Evolutionary conservation across 1,140 invertebrate genomes (phyloP), one percentile per base, ranked within the genome.

Genomic region (Drosophila nebulosa): DNA sequence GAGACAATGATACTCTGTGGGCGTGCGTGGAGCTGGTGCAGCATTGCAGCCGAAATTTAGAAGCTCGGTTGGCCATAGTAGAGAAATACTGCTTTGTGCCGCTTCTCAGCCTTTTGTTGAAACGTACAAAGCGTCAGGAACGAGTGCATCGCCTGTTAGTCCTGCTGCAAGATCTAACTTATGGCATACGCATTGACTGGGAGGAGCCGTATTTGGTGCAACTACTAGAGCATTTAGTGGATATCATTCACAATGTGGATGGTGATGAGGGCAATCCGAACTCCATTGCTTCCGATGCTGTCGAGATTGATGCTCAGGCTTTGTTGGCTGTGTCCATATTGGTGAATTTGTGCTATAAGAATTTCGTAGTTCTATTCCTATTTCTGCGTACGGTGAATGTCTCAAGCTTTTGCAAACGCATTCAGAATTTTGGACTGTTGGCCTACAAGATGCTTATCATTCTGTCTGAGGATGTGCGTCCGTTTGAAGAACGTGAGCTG

Each of bases 321-420:
- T 78, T 91, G 7, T 77, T 93, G 18, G 92, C 93, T 0, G 83
- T 94, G 0, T 93, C 93, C 0, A 91, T 94, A 21, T 69, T 94
- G 6, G 93, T 94, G 12, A 94, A 94, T 84, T 74, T 94, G 1
- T 94, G 93, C 78, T 93, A 94, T 60, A 94, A 94, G 78, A 94
- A 94, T 88, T 90, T 93, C 50, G 92, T 93, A 7, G 93, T 93
- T 3, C 80, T 94, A 5, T 94, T 94, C 64, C 91, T 92, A 0
- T 91, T 94, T 18, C 92, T 93, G 90, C 91, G 92, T 26, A 91
- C 91, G 18, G 91, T 94, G 0, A 93, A 92, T 63, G 83, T 93
- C 27, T 91, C 93, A 53, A 86, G 79, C 9, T 90, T 89, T 4
- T 92, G 90, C 64, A 72, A 91, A 3, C 91, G 92, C 50, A 93